phyloP scores from a whole-genome alignment of 2,113 vertebrate genomes.

The Cottus gobio region DNA sequence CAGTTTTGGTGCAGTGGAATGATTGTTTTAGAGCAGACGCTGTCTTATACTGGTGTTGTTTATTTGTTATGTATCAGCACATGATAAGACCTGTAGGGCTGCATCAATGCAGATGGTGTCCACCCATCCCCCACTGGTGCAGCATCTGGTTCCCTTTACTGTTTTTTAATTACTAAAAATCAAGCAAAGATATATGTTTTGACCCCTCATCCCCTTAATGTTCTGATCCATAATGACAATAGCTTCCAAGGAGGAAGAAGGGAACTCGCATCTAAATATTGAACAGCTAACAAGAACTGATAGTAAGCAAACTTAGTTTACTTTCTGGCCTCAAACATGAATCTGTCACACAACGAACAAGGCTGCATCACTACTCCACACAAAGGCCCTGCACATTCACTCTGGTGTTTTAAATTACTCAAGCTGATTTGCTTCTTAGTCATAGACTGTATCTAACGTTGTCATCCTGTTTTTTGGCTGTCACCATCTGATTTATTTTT shows the following conservation, averaged over 20 bases:
- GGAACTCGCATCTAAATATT: neutral
- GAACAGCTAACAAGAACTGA: neutral
- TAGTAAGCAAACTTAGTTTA: no score
- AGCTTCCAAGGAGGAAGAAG: neutral
- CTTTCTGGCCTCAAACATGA: neutral
- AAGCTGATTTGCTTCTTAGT: neutral
- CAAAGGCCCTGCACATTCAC: no score
- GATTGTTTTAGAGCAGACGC: neutral
- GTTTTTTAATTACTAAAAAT: constrained; percentile 32
- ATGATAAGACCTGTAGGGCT: neutral
- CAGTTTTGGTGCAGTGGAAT: constrained; percentile 15
- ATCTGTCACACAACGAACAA: neutral
- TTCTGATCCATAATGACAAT: neutral
- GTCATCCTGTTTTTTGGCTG: neutral
- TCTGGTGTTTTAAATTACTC: neutral
- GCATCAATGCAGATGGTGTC: constrained; percentile 32
- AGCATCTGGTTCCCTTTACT: constrained; percentile 15
- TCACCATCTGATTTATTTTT: no score
- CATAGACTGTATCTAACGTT: neutral
- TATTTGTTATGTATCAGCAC: constrained; percentile 12
- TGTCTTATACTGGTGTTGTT: neutral
- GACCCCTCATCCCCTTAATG: neutral
- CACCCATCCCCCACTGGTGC: constrained; percentile 1
- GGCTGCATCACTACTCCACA: no score
- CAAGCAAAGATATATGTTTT: neutral